These are phyloP conservation scores for Lasioglossum pauxillum DNA, from an alignment of 2,888 invertebrate species.

Conservation along the genomic window DNA sequence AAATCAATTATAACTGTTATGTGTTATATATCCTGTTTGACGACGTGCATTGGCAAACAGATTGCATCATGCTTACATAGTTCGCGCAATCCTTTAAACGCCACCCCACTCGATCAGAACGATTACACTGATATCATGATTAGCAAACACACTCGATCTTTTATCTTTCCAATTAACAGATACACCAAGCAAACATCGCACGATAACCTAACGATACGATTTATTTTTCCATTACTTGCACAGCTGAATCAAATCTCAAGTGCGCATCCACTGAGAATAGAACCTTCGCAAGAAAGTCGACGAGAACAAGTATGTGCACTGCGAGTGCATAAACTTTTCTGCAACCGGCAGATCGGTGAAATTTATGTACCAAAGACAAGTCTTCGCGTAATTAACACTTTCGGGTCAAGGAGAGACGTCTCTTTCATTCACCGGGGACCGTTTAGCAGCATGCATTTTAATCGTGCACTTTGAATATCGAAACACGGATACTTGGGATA, in stretches of 20 bases:
- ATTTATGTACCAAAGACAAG: slow-evolving; percentile 5
- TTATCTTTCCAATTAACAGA: neutral
- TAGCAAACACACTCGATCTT: neutral
- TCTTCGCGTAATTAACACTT: slow-evolving; percentile 41
- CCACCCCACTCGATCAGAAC: neutral
- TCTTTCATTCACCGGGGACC: neutral
- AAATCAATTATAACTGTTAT: neutral
- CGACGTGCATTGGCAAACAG: neutral
- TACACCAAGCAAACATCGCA: neutral
- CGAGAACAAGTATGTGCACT: neutral
- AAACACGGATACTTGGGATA: slow-evolving; percentile 20
- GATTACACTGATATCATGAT: neutral
- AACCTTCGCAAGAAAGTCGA: neutral
- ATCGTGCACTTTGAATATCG: slow-evolving; percentile 35
- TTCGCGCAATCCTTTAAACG: neutral
- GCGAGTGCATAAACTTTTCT: neutral
- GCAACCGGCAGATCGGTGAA: neutral
- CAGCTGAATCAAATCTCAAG: neutral
- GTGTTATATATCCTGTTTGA: neutral
- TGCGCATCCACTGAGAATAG: neutral
- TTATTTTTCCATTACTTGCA: neutral
- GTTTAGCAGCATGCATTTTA: slow-evolving; percentile 26
- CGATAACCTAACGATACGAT: neutral
- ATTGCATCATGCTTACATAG: neutral
- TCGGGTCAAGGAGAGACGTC: slow-evolving; percentile 39